Evolutionary conservation across 2,888 invertebrate genomes (phyloP).

Genomic region (Beris chalybata): DNA sequence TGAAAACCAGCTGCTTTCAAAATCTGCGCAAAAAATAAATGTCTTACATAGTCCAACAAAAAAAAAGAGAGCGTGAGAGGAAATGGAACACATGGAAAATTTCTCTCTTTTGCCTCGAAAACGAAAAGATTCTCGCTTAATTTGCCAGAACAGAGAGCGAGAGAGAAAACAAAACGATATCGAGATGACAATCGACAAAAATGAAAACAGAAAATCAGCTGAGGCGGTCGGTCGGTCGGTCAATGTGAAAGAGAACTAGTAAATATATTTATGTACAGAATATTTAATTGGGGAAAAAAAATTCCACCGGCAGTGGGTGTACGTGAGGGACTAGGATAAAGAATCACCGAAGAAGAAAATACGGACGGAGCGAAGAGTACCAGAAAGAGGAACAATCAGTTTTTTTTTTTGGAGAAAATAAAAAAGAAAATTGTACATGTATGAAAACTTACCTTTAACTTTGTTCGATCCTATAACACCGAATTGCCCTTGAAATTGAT

Average conservation of each 20-base stretch:
- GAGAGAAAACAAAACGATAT: not conserved
- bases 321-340: too few relatives aligned
- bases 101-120: not conserved
- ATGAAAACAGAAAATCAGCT: slow-evolving; percentile 29
- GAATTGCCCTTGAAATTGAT: slow-evolving; percentile 75
- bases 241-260: not conserved
- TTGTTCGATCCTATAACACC: slow-evolving; percentile 60
- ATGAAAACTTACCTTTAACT: slow-evolving; percentile 67
- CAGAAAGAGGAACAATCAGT: not conserved
- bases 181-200: not conserved
- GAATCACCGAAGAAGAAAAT: too few relatives aligned
- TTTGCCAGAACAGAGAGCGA: not conserved
- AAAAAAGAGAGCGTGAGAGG: not conserved
- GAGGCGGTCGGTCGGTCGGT: slow-evolving; percentile 6
- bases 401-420: slow-evolving; percentile 9
- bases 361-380: not conserved
- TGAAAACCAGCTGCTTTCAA: slow-evolving; percentile 22
- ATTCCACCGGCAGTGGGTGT: too few relatives aligned
- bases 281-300: too few relatives aligned
- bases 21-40: slow-evolving; percentile 18
- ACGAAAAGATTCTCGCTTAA: too few relatives aligned
- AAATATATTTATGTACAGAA: not conserved
- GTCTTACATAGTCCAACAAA: not conserved
- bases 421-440: slow-evolving; percentile 7
- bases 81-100: not conserved